A percentile compares a stretch with the other conserved stretches of the same genome.
Evolutionary conservation across 37 sponge, comb jelly and placozoan genomes (phyloP).

Genomic region (Agelas oroides): DNA sequence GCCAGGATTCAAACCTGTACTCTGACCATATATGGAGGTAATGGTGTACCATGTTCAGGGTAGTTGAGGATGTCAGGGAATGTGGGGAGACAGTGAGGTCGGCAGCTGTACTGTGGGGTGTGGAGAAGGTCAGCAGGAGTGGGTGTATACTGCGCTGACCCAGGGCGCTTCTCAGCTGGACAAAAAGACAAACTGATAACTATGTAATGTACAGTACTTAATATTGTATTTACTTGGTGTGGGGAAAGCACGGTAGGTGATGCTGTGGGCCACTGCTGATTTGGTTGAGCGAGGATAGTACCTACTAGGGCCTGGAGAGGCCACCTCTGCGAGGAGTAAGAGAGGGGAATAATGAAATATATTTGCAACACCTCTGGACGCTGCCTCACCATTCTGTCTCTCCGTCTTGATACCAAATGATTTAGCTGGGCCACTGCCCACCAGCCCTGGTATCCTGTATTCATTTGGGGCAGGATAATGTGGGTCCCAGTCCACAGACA

Average conservation of each 20-base stretch:
- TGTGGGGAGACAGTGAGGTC: constrained; percentile 45
- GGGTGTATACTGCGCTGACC: constrained; percentile 34
- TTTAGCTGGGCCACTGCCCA: constrained; percentile 29
- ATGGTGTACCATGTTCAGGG: constrained; percentile 41
- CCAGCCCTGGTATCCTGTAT: constrained; percentile 14
- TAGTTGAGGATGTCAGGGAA: constrained; percentile 63
- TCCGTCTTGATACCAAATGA: constrained; percentile 42
- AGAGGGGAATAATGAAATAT: neutral
- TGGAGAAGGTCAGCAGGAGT: neutral
- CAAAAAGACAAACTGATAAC: neutral
- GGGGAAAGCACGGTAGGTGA: constrained; percentile 57
- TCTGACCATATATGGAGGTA: no score
- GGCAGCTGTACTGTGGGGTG: constrained; percentile 62
- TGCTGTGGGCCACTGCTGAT: neutral
- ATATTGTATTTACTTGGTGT: neutral
- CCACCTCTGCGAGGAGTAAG: neutral
- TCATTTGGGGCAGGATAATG: constrained; percentile 51
- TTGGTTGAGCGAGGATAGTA: constrained; percentile 10
- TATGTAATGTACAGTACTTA: no score
- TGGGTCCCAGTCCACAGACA: constrained; percentile 1
- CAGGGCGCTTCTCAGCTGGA: constrained; percentile 35
- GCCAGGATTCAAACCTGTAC: no score
- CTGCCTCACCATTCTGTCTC: neutral
- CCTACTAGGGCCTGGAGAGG: constrained; percentile 10
- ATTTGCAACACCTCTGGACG: no score